A percentile compares a stretch with the other conserved stretches of the same genome.
Conservation (phyloP, 2,888 invertebrate species). For the Torymus tubicola region DNA sequence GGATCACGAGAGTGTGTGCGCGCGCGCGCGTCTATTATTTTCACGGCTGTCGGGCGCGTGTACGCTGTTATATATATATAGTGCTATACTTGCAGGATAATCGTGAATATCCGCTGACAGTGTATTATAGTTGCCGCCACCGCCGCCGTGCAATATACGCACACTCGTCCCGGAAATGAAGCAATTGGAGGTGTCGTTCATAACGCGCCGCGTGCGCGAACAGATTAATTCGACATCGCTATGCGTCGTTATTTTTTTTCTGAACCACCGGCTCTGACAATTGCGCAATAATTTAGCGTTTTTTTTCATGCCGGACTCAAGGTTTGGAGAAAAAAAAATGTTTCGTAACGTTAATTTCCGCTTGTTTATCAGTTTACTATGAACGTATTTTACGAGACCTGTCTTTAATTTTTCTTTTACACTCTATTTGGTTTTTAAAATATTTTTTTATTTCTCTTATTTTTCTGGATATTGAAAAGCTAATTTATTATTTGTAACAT, state of each 20-base stretch:
- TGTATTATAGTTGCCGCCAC: neutral
- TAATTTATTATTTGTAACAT: too few species aligned
- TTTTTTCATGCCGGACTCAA: conserved; percentile 9
- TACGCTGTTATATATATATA: conserved; percentile 20
- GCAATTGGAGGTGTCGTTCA: conserved; percentile 54
- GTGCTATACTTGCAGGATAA: conserved; percentile 42
- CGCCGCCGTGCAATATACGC: neutral
- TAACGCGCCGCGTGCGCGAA: conserved; percentile 31
- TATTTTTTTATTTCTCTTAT: too few species aligned
- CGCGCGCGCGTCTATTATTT: conserved; percentile 47
- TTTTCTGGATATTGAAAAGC: too few species aligned
- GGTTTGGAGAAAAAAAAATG: neutral
- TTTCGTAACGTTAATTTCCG: neutral
- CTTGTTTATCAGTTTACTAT: neutral
- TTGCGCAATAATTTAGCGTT: conserved; percentile 23
- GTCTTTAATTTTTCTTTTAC: too few species aligned
- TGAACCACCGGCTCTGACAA: neutral
- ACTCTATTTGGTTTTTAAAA: too few species aligned
- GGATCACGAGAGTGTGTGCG: conserved; percentile 10
- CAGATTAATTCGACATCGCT: conserved; percentile 40
- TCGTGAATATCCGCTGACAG: conserved; percentile 56
- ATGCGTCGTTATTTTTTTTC: conserved; percentile 21
- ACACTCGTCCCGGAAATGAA: conserved; percentile 54
- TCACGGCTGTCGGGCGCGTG: conserved; percentile 38
- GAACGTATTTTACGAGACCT: too few species aligned